These are phyloP conservation scores for Drosophila anomalata DNA, from an alignment of 2,888 invertebrate genomes.

Conservation along the genomic window DNA sequence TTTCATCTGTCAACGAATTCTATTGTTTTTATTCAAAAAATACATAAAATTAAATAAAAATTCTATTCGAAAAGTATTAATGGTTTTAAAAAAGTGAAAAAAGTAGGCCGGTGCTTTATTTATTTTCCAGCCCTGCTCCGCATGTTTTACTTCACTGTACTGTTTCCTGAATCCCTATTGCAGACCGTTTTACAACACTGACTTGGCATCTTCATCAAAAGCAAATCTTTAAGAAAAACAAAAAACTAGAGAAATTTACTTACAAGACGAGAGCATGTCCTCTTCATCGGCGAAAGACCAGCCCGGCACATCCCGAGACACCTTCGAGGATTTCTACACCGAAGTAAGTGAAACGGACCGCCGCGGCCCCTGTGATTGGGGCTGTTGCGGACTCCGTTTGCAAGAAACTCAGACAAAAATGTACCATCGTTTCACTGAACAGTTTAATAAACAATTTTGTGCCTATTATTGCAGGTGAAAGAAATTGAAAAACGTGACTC, in stretches of 20 bases:
- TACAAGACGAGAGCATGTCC: constrained; percentile 62
- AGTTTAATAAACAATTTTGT: constrained; percentile 68
- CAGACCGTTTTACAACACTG: constrained; percentile 4
- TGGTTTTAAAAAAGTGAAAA: not conserved
- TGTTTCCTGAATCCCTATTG: not conserved
- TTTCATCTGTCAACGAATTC: not conserved
- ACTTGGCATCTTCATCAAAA: constrained; percentile 13
- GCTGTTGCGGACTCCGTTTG: constrained; percentile 24
- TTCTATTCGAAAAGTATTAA: not conserved
- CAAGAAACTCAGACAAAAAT: constrained; percentile 31
- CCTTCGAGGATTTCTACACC: constrained; percentile 92
- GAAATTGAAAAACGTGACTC: constrained; percentile 99
- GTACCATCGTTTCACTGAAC: constrained; percentile 36
- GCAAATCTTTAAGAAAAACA: constrained; percentile 17
- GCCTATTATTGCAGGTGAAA: constrained; percentile 91
- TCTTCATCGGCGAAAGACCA: constrained; percentile 61
- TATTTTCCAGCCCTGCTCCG: not conserved
- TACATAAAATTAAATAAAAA: not conserved
- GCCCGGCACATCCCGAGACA: constrained; percentile 86
- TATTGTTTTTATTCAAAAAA: not conserved
- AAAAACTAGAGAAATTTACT: constrained; percentile 15
- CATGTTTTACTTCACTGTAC: not conserved
- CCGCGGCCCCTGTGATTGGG: constrained; percentile 10
- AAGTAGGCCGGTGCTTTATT: not conserved
- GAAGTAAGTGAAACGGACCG: constrained; percentile 87